Conservation (phyloP, 2,113 vertebrate species). For the Sorex araneus region DNA sequence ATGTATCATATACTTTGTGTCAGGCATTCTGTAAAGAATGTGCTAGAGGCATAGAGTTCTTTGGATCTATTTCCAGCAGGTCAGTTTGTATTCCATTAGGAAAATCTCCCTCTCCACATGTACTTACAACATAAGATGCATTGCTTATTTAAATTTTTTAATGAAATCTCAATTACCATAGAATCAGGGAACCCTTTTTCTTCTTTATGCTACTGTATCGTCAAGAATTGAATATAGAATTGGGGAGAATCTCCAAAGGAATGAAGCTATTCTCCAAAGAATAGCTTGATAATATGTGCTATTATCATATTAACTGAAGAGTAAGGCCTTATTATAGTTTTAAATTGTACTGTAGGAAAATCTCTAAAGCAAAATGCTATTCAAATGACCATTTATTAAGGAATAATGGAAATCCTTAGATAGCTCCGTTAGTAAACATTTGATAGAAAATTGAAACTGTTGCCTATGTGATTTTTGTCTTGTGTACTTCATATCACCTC, state of each 20-base stretch:
- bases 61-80: neutral
- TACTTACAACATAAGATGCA: conserved; percentile 19
- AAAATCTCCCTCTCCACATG: conserved; percentile 24
- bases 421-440: conserved; percentile 61
- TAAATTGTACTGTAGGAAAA: fast-evolving
- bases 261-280: conserved; percentile 50
- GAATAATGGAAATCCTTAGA: conserved; percentile 37
- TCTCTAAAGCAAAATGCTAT: neutral
- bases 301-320: neutral
- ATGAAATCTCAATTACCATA: conserved; percentile 68
- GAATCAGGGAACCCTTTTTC: conserved; percentile 45
- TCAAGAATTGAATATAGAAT: conserved; percentile 68
- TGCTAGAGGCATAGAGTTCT: neutral
- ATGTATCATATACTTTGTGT: conserved; percentile 2
- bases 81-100: conserved; percentile 11
- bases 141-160: conserved; percentile 65
- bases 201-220: conserved; percentile 45
- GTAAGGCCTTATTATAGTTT: neutral
- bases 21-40: conserved; percentile 26
- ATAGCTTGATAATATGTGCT: neutral
- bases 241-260: conserved; percentile 47
- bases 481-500: neutral
- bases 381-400: neutral
- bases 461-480: neutral
- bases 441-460: conserved; percentile 48